Conservation (phyloP, 92 coral and sea anemone species). For the Bergia puertoricense region DNA sequence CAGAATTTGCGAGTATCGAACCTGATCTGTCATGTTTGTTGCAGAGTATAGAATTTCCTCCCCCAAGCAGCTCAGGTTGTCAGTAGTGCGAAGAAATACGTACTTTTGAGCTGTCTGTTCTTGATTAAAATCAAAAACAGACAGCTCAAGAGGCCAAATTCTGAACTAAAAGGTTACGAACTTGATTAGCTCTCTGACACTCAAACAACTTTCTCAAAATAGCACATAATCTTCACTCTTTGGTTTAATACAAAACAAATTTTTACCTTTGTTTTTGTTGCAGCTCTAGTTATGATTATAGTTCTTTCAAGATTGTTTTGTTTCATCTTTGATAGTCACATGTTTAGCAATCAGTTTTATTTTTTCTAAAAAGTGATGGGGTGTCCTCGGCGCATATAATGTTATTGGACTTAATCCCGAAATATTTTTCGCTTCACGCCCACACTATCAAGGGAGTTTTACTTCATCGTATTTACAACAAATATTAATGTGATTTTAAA, state of each 20-base stretch:
- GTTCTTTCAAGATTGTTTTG: neutral
- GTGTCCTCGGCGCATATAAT: neutral
- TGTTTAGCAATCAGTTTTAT: no score
- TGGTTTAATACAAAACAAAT: no score
- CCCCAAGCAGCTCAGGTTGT: neutral
- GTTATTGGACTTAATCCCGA: slow-evolving; percentile 24
- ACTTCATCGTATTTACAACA: neutral
- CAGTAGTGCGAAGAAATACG: neutral
- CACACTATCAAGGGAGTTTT: slow-evolving; percentile 20
- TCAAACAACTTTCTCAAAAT: neutral
- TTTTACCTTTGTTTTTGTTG: neutral
- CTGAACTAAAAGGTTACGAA: neutral
- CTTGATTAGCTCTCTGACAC: neutral
- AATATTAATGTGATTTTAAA: slow-evolving; percentile 30
- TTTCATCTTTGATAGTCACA: neutral
- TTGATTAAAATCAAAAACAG: neutral
- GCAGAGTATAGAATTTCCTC: slow-evolving; percentile 32
- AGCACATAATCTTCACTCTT: neutral
- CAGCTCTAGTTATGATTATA: neutral
- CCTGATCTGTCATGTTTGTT: slow-evolving; percentile 16
- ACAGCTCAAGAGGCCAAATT: neutral
- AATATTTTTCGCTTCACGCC: slow-evolving; percentile 42
- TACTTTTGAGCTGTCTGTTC: neutral
- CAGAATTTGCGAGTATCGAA: slow-evolving; percentile 18
- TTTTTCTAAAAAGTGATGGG: neutral